These are phyloP conservation scores for Caretta caretta DNA, from an alignment of 2,113 vertebrate species.

Conservation along the genomic window DNA sequence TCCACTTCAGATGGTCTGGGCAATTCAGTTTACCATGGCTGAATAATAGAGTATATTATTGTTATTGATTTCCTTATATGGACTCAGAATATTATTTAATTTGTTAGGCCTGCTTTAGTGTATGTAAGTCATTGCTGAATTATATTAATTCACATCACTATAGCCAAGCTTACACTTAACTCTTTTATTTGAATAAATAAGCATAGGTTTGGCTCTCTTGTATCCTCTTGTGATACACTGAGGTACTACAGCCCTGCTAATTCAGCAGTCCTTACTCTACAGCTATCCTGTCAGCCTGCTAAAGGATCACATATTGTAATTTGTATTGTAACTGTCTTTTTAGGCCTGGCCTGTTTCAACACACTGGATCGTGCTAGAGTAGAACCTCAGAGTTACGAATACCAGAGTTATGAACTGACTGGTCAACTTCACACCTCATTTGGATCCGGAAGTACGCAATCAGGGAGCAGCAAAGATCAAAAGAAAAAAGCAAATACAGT, in stretches of 20 bases:
- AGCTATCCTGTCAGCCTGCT: neutral
- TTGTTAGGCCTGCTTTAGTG: neutral
- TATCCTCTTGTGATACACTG: neutral
- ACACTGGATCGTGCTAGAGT: neutral
- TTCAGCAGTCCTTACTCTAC: neutral
- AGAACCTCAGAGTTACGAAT: too few species aligned
- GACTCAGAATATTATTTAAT: neutral
- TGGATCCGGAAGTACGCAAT: too few species aligned
- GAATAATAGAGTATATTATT: neutral
- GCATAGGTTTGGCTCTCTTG: neutral
- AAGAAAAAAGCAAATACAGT: too few species aligned
- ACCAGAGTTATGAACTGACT: too few species aligned
- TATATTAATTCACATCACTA: neutral
- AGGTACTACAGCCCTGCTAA: accelerated
- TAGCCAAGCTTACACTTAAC: neutral
- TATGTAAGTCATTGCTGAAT: neutral
- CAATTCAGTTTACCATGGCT: neutral
- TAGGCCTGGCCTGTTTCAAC: neutral
- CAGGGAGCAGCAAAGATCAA: too few species aligned
- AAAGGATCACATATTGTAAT: neutral
- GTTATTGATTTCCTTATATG: neutral
- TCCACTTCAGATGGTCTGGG: neutral
- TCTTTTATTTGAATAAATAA: neutral
- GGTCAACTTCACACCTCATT: too few species aligned
- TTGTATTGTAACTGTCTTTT: neutral